Conservation (phyloP, 2,113 vertebrate genomes). For the Anas platyrhynchos region DNA sequence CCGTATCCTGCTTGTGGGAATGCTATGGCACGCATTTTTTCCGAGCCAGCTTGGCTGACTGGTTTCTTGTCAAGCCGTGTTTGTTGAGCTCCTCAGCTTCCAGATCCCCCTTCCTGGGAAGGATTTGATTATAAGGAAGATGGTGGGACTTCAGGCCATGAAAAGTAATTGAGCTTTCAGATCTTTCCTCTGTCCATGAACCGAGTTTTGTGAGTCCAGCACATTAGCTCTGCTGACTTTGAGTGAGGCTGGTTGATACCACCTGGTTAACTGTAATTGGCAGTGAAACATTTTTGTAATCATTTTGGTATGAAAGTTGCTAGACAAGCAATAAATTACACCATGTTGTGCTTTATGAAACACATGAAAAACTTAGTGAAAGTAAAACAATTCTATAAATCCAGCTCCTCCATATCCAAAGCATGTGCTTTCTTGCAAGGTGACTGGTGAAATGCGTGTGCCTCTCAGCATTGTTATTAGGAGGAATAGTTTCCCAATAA, state of each 20-base stretch:
- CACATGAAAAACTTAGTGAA: neutral
- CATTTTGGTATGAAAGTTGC: constrained; percentile 2
- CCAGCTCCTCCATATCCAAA: neutral
- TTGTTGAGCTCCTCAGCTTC: neutral
- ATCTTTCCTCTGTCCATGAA: neutral
- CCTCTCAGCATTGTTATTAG: neutral
- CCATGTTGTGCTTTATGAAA: constrained; percentile 57
- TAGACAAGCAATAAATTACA: constrained; percentile 43
- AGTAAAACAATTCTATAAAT: constrained; percentile 5
- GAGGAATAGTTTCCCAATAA: neutral
- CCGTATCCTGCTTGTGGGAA: neutral
- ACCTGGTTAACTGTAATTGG: constrained; percentile 32
- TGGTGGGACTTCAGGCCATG: neutral
- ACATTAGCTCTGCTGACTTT: neutral
- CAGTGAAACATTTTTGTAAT: constrained; percentile 32
- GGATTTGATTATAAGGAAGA: neutral
- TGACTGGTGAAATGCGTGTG: neutral
- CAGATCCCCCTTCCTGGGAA: neutral
- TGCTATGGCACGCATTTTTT: neutral
- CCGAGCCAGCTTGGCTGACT: neutral
- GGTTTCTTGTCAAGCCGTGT: neutral
- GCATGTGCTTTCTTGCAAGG: neutral
- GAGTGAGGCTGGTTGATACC: neutral
- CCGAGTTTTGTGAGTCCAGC: neutral
- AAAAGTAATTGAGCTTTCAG: constrained; percentile 11